Conservation (phyloP, 2,888 invertebrate species). For the Calliopum simillimum region DNA sequence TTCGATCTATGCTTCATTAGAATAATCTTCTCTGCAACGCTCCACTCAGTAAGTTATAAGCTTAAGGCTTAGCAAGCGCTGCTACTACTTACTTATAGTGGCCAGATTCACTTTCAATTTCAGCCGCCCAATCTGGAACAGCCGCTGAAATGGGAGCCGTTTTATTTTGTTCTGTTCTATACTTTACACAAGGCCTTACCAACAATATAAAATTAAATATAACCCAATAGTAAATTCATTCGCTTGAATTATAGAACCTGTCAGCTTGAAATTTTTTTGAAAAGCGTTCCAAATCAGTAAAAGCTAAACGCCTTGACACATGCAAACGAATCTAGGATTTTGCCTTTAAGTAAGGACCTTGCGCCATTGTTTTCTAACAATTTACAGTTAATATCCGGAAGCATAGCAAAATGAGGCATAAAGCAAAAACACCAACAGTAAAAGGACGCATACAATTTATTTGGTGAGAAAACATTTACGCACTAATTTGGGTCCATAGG, state of each 20-base stretch:
- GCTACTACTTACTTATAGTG: too few relatives aligned
- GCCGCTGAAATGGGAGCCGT: too few relatives aligned
- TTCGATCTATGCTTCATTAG: too few relatives aligned
- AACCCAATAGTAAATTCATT: too few relatives aligned
- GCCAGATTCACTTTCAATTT: too few relatives aligned
- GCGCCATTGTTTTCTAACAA: conserved; percentile 48
- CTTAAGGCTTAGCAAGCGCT: too few relatives aligned
- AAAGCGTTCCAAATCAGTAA: conserved; percentile 53
- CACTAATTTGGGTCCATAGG: conserved; percentile 55
- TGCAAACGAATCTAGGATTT: neutral
- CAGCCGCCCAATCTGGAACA: too few relatives aligned
- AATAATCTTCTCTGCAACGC: too few relatives aligned
- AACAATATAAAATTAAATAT: too few relatives aligned
- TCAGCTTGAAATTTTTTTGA: conserved; percentile 48
- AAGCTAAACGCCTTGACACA: conserved; percentile 49
- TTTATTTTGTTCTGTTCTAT: too few relatives aligned
- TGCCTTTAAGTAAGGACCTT: neutral
- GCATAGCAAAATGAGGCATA: conserved; percentile 58
- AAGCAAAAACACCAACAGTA: conserved; percentile 19
- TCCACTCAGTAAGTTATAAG: too few relatives aligned
- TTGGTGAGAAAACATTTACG: conserved; percentile 66
- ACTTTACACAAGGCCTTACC: too few relatives aligned
- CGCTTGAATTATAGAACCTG: conserved; percentile 46
- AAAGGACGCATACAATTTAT: conserved; percentile 50
- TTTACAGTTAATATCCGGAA: conserved; percentile 61